Conservation (phyloP, 2,888 invertebrate species). For the Luperina nickerlii region DNA sequence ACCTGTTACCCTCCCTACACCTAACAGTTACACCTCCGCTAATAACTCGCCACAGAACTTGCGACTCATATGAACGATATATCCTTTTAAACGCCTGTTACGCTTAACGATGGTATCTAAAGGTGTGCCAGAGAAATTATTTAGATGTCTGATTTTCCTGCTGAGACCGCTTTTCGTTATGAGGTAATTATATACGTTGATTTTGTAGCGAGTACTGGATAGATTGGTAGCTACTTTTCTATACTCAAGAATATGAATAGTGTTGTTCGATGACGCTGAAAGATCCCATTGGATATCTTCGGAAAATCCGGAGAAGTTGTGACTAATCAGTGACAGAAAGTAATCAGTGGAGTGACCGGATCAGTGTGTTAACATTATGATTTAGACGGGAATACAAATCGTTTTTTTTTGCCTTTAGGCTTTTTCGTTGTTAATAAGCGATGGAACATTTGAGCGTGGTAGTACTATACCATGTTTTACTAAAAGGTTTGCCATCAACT, state of each 20-base stretch:
- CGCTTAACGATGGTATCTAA: constrained; percentile 66
- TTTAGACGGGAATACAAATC: background rate
- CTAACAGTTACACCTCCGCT: constrained; percentile 61
- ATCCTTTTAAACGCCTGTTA: constrained; percentile 79
- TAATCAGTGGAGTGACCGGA: background rate
- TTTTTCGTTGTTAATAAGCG: no score
- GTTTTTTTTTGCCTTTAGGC: background rate
- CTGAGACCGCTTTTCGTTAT: constrained; percentile 44
- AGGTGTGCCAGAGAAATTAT: constrained; percentile 71
- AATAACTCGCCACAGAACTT: constrained; percentile 65
- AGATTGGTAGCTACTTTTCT: background rate
- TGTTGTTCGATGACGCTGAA: background rate
- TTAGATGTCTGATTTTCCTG: constrained; percentile 67
- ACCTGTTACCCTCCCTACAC: constrained; percentile 34
- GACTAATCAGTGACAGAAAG: no score
- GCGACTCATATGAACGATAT: constrained; percentile 80
- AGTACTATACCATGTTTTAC: background rate
- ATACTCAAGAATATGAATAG: background rate
- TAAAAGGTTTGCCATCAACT: no score
- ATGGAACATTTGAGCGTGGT: no score
- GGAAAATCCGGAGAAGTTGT: background rate
- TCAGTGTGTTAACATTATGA: background rate
- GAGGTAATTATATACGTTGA: constrained; percentile 36
- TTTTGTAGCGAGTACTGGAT: constrained; percentile 16
- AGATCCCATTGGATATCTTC: background rate